These are phyloP conservation scores for Cerastis leucographa DNA, from an alignment of 2,888 invertebrate genomes.

Conservation along the genomic window DNA sequence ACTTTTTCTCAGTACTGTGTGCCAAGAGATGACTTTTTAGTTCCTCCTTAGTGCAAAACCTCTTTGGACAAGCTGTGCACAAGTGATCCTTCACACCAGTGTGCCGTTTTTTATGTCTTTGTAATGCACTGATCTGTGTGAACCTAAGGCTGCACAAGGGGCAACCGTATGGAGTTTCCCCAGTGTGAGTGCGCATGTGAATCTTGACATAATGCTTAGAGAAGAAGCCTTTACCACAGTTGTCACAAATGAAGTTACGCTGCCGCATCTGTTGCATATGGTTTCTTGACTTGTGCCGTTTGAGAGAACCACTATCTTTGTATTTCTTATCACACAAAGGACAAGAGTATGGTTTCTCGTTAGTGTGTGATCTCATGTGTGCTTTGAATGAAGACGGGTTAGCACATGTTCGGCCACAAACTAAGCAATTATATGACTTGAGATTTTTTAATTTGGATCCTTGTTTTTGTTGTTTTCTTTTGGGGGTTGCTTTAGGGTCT, in stretches of 20 bases:
- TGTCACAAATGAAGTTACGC: constrained; percentile 82
- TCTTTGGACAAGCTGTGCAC: constrained; percentile 80
- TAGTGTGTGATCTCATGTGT: constrained; percentile 81
- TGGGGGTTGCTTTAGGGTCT: constrained; percentile 12
- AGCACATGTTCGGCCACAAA: constrained; percentile 75
- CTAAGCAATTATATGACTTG: constrained; percentile 69
- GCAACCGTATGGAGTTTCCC: constrained; percentile 84
- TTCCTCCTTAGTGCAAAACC: constrained; percentile 81
- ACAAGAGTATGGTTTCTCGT: constrained; percentile 79
- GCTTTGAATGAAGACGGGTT: constrained; percentile 75
- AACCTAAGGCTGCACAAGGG: constrained; percentile 78
- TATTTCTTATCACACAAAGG: constrained; percentile 80
- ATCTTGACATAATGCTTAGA: constrained; percentile 79
- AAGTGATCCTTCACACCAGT: constrained; percentile 76
- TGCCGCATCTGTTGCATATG: constrained; percentile 73
- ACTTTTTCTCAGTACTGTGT: constrained; percentile 81
- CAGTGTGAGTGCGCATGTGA: constrained; percentile 84
- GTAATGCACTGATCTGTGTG: constrained; percentile 78
- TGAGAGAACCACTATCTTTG: constrained; percentile 78
- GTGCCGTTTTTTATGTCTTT: constrained; percentile 80
- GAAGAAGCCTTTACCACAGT: constrained; percentile 84
- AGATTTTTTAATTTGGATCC: constrained; percentile 59
- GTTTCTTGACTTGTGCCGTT: constrained; percentile 78
- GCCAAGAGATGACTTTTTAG: constrained; percentile 78
- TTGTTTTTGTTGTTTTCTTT: constrained; percentile 66